Evolutionary conservation across 2,113 vertebrate genomes (phyloP).

Genomic region (Riparia riparia): DNA sequence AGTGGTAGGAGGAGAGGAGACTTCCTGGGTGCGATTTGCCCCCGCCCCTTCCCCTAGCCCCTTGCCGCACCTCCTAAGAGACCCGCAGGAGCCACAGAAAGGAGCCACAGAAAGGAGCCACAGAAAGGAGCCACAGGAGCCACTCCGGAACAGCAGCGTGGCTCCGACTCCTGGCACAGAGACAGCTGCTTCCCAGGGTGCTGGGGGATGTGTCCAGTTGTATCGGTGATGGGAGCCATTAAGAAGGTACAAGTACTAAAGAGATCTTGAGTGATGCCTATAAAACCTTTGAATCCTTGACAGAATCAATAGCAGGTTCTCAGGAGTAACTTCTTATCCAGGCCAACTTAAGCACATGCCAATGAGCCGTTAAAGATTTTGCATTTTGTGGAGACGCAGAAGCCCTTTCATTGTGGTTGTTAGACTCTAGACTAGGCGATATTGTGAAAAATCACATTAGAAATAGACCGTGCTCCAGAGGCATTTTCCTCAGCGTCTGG

Average conservation of each 20-base stretch:
- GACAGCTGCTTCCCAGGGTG: not conserved
- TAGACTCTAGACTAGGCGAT: not conserved
- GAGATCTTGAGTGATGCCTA: slow-evolving; percentile 51
- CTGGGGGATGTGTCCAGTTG: not conserved
- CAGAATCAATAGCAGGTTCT: slow-evolving; percentile 64
- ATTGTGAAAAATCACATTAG: not conserved
- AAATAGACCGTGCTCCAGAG: not conserved
- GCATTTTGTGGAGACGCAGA: slow-evolving; percentile 27
- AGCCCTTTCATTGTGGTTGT: not conserved
- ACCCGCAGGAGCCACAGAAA: accelerated
- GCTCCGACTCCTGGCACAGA: not conserved
- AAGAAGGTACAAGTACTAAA: slow-evolving; percentile 32
- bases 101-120: not conserved
- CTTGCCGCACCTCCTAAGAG: accelerated
- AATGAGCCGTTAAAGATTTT: slow-evolving; percentile 60
- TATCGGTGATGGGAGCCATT: not conserved
- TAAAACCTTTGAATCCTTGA: slow-evolving; percentile 62
- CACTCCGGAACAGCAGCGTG: not conserved
- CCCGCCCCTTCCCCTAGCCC: not conserved
- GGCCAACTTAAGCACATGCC: slow-evolving; percentile 43
- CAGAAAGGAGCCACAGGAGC: too few species aligned
- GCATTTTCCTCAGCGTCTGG: not conserved
- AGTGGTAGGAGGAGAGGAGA: slow-evolving; percentile 32
- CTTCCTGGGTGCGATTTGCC: not conserved
- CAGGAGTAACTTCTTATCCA: slow-evolving; percentile 47